phyloP scores from a whole-genome alignment of 2,888 invertebrate species.

The Pseudoips prasinana region DNA sequence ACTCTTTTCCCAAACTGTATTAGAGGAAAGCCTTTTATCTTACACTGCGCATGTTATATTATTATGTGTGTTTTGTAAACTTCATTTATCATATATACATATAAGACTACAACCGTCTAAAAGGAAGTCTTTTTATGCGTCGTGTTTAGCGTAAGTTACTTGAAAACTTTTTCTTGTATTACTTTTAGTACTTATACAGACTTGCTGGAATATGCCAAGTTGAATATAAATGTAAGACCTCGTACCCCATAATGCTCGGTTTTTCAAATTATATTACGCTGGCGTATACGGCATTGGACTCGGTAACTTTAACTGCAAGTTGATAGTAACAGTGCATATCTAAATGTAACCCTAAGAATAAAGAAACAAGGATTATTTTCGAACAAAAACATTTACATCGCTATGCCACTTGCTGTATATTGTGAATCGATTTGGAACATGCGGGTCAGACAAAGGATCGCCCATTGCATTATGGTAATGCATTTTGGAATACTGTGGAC shows the following conservation, averaged over 20 bases:
- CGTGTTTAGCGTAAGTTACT: constrained; percentile 10
- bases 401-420: constrained; percentile 12
- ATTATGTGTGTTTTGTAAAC: too few species aligned
- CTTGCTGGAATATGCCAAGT: constrained; percentile 19
- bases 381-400: not conserved
- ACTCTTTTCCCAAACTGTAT: too few species aligned
- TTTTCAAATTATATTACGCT: constrained; percentile 37
- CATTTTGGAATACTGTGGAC: constrained; percentile 32
- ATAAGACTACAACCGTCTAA: too few species aligned
- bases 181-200: constrained; percentile 16
- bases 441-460: constrained; percentile 43
- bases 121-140: constrained; percentile 13
- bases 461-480: constrained; percentile 48
- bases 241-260: constrained; percentile 29
- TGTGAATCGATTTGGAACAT: constrained; percentile 44
- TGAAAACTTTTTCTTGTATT: constrained; percentile 21
- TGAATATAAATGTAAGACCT: constrained; percentile 19
- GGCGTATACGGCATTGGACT: constrained; percentile 16
- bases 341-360: too few species aligned
- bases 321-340: too few species aligned
- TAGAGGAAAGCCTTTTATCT: too few species aligned
- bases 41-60: too few species aligned
- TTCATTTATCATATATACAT: too few species aligned
- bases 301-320: not conserved
- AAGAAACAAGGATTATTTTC: not conserved